These are phyloP conservation scores for Chirona hameri DNA, from an alignment of 2,888 invertebrate species.

Conservation along the genomic window DNA sequence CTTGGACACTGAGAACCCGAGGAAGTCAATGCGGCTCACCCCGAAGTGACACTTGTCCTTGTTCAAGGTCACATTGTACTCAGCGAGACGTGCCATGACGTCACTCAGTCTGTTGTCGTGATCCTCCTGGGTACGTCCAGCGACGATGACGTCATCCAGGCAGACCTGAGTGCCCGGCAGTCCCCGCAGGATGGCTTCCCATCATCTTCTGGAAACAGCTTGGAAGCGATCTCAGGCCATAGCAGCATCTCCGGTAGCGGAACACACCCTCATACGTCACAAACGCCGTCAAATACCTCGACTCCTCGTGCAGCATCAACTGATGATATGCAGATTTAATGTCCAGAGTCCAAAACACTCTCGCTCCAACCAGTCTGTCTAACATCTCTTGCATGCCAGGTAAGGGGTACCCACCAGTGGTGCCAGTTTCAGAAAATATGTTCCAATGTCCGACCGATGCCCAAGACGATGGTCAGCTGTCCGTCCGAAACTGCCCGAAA, in stretches of 20 bases:
- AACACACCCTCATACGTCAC: neutral
- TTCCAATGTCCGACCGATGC: no score
- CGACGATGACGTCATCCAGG: neutral
- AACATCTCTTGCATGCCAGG: neutral
- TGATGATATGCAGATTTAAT: neutral
- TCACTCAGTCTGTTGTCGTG: neutral
- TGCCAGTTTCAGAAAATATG: no score
- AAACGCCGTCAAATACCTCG: neutral
- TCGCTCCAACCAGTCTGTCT: neutral
- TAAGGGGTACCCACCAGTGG: neutral
- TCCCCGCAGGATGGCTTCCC: neutral
- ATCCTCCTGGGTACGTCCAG: neutral
- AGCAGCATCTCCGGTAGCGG: neutral
- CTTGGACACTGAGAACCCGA: neutral
- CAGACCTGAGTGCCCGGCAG: neutral
- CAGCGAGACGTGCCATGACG: neutral
- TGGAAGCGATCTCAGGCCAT: neutral
- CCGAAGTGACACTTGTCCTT: neutral
- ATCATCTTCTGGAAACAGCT: neutral
- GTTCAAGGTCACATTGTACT: neutral
- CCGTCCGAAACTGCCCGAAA: no score
- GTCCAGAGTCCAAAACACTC: neutral
- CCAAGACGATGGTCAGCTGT: no score
- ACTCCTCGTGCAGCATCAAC: neutral
- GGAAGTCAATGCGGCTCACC: neutral